A percentile compares a stretch with the other conserved stretches of the same genome.
Evolutionary conservation across 2,113 vertebrate genomes (phyloP).

Genomic region (Pampusana beccarii): DNA sequence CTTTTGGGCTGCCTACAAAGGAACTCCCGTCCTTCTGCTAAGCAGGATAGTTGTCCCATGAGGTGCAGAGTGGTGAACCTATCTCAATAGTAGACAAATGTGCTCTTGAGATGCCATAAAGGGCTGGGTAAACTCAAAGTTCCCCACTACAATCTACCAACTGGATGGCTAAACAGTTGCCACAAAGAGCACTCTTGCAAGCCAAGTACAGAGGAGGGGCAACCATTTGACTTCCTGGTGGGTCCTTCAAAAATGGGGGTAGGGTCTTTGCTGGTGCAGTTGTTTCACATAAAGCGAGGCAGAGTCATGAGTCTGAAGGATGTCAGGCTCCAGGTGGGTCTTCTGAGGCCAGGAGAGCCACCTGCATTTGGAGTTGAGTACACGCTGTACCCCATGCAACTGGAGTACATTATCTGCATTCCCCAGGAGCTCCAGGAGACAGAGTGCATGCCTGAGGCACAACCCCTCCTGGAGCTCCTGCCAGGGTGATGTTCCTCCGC

Average conservation of each 20-base stretch:
- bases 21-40: neutral
- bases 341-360: neutral
- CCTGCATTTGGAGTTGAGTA: neutral
- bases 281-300: neutral
- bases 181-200: neutral
- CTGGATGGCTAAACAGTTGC: neutral
- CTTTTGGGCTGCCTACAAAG: neutral
- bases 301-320: accelerated
- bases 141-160: neutral
- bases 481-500: neutral
- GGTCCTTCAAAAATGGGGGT: neutral
- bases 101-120: neutral
- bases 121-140: neutral
- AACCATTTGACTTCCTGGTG: neutral
- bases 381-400: neutral
- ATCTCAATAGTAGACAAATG: neutral
- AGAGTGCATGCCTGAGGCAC: slow-evolving; percentile 30
- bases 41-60: accelerated
- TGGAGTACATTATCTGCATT: neutral
- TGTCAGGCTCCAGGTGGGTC: neutral
- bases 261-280: neutral
- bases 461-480: neutral
- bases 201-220: neutral
- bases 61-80: neutral
- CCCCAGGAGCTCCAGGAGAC: neutral